These are phyloP conservation scores for Symphodus melops DNA, from an alignment of 2,113 vertebrate species.

Conservation along the genomic window DNA sequence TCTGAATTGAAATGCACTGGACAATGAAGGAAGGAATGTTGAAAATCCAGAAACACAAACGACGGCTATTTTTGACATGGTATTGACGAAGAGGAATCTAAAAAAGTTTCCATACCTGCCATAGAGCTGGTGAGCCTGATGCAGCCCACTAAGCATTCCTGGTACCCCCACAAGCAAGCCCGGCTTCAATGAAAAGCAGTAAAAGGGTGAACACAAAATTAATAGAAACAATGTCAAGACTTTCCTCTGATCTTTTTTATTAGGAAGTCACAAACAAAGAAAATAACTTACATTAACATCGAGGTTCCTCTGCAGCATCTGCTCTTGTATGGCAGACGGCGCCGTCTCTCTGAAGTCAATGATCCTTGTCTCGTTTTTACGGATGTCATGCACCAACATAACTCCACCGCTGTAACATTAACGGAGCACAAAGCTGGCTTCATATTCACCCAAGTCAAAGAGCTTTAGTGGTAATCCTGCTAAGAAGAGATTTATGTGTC, in stretches of 20 bases:
- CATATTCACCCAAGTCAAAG: not conserved
- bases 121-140: constrained; percentile 92
- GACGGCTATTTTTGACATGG: not conserved
- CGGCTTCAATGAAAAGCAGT: constrained; percentile 79
- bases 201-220: not conserved
- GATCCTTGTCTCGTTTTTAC: constrained; percentile 90
- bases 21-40: not conserved
- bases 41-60: not conserved
- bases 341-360: constrained; percentile 97
- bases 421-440: constrained; percentile 14
- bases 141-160: constrained; percentile 92
- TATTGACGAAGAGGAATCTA: not conserved
- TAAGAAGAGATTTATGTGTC: not conserved
- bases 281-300: constrained; percentile 83
- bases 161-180: constrained; percentile 94
- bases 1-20: too few species aligned
- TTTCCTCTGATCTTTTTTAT: not conserved
- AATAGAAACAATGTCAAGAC: not conserved
- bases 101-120: constrained; percentile 86
- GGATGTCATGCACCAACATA: constrained; percentile 96
- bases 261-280: not conserved
- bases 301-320: constrained; percentile 83
- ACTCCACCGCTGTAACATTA: constrained; percentile 89
- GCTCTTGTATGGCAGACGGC: constrained; percentile 86
- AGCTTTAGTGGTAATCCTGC: not conserved